Conservation (phyloP, 2,797 vertebrate genomes). For the Scolopax bukidnonensis region DNA sequence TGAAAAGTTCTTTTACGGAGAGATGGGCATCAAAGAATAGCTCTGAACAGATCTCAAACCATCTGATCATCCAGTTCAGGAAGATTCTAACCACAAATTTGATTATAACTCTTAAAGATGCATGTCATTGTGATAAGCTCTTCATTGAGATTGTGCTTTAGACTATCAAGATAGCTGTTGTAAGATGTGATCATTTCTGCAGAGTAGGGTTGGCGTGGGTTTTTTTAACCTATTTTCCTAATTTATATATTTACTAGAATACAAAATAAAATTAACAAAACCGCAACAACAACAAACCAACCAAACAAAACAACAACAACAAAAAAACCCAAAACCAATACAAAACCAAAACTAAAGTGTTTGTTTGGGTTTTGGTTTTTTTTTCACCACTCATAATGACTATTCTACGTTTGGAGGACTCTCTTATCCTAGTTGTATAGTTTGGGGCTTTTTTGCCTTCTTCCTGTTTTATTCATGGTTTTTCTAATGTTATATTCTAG, state of each 20-base stretch:
- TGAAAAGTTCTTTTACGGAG: neutral
- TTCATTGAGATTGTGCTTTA: neutral
- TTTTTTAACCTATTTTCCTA: neutral
- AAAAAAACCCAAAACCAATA: neutral
- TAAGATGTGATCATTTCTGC: neutral
- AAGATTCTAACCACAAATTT: neutral
- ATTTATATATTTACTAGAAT: neutral
- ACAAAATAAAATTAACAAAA: neutral
- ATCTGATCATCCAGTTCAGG: neutral
- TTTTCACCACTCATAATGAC: neutral
- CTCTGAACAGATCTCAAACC: neutral
- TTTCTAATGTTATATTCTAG: neutral
- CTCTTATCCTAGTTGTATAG: neutral
- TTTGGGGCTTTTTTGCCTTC: neutral
- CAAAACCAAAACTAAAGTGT: too few relatives aligned
- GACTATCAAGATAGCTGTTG: neutral
- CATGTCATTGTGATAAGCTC: neutral
- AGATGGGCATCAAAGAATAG: neutral
- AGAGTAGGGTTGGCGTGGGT: neutral
- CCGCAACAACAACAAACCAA: neutral
- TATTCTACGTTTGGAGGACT: neutral
- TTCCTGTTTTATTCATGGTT: neutral
- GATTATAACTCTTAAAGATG: neutral
- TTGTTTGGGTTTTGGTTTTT: rapidly evolving
- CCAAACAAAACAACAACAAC: too few relatives aligned